Percentiles rank a stretch among this genome's conserved stretches.
phyloP scores from a whole-genome alignment of 2,888 invertebrate genomes.

The Podabrus alpinus region DNA sequence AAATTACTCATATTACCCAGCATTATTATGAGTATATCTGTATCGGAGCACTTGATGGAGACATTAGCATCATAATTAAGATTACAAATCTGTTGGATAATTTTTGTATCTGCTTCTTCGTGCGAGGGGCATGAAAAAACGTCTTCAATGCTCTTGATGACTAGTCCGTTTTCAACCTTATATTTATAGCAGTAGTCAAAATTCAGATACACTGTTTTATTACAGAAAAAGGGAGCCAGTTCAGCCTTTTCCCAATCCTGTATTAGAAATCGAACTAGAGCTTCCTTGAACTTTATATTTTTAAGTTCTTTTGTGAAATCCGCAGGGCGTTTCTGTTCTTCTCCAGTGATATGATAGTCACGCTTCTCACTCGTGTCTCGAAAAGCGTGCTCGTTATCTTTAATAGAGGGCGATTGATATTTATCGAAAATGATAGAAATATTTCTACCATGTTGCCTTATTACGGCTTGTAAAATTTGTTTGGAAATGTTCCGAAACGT shows the following conservation, averaged over 20 bases:
- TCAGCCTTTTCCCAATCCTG: neutral
- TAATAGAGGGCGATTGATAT: neutral
- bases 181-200: neutral
- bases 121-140: neutral
- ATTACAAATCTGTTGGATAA: too few relatives aligned
- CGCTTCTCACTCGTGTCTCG: neutral
- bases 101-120: too few relatives aligned
- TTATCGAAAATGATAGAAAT: neutral
- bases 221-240: neutral
- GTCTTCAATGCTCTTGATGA: neutral
- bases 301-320: neutral
- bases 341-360: neutral
- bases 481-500: conserved; percentile 33
- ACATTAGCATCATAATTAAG: too few relatives aligned
- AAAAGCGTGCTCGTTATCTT: neutral
- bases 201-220: neutral
- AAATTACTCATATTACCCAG: too few relatives aligned
- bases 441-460: neutral
- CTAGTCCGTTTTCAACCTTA: neutral
- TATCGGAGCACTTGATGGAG: too few relatives aligned
- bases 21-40: too few relatives aligned
- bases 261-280: neutral
- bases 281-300: neutral
- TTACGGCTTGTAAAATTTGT: conserved; percentile 10
- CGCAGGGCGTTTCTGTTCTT: neutral